Evolutionary conservation across 2,888 invertebrate species (phyloP).

Genomic region (Ceriagrion tenellum): DNA sequence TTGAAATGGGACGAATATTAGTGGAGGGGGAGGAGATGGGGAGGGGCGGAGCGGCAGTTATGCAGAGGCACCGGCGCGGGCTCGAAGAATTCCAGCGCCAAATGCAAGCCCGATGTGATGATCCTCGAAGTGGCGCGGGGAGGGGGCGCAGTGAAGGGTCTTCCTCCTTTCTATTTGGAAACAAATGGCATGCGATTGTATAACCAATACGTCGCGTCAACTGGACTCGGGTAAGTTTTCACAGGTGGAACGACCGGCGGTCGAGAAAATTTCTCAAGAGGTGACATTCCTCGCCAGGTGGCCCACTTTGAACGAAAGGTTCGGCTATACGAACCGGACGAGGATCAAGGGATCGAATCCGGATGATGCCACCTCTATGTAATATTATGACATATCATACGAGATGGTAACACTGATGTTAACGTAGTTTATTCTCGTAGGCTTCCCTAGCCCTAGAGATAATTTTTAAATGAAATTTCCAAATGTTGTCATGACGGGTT

Average conservation of each 20-base stretch:
- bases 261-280: not conserved
- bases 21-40: not conserved
- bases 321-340: not conserved
- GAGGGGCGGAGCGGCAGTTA: not conserved
- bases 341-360: too few species aligned
- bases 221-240: not conserved
- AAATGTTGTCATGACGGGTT: too few species aligned
- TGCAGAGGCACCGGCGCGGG: not conserved
- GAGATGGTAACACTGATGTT: too few species aligned
- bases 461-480: too few species aligned
- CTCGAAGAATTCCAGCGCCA: not conserved
- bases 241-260: not conserved
- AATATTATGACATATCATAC: too few species aligned
- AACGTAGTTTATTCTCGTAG: too few species aligned
- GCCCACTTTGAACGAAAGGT: not conserved
- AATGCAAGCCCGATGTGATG: not conserved
- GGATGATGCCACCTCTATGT: too few species aligned
- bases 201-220: not conserved
- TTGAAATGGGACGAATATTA: not conserved
- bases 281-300: not conserved
- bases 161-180: not conserved
- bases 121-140: not conserved
- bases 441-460: too few species aligned
- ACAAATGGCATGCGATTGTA: not conserved
- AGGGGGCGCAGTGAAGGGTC: not conserved